Evolutionary conservation across 2,888 invertebrate species (phyloP), one percentile per base, ranked within the genome.

Genomic region (Napeogenes sylphis): DNA sequence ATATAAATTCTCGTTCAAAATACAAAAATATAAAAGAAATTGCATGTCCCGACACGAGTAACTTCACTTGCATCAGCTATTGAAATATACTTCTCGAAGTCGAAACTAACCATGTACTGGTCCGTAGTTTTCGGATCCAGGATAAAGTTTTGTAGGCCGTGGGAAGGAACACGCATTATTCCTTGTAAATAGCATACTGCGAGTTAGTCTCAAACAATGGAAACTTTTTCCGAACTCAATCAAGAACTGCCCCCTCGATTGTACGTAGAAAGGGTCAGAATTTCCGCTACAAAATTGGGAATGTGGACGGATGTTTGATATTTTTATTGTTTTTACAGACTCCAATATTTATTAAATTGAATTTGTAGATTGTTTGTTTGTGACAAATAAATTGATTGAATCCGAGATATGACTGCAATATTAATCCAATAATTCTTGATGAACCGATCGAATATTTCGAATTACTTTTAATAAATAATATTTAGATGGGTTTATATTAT

Each of bases 171-270:
- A 55, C 59, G 59, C 55, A 55, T 60, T 45, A 55, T 55, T 55
- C 33, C 54, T 38, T 33, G 47, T 56, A 56, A 47, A 57, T 55
- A 47, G 58, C 64, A 57, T 67, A 65, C 53, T 61, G 46, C 38
- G 54, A 67, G 62, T 57, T 60, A 57, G 63, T 58, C 55, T 46
- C 56, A 45, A 58, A 62, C 59, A 58, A 45, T 55, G 46, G 45
- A 33, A 67, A 67, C 58, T 67, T 67, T 61, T 65, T 47, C 53
- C 61, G 42, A 54, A 53, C 55, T 58, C 56, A 67, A 56, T 59
- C 61, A 65, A 65, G 58, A 61, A 63, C 58, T 51, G 51, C 58
- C 38, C 38, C 55, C 35, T 3, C 61, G 47, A 65, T 62, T 45
- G 21, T 21, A 57, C 59, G 54, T 62, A 42, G 33, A 58, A 32